Conservation (phyloP, 2,888 invertebrate species). For the Lamellibrachia satsuma region DNA sequence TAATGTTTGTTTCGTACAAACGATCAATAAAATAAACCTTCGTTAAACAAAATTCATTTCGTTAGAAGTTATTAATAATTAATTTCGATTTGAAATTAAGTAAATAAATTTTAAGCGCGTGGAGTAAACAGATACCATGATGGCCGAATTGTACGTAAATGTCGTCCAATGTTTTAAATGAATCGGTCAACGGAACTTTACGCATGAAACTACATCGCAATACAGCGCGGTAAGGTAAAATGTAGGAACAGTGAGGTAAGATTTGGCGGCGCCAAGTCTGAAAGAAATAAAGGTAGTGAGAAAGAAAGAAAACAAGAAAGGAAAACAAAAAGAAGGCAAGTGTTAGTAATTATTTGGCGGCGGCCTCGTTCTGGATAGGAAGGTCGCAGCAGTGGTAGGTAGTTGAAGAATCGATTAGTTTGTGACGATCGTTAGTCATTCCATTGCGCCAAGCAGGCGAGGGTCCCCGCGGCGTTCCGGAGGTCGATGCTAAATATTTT, state of each 20-base stretch:
- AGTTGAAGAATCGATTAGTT: background rate
- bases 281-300: background rate
- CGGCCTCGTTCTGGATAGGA: constrained; percentile 1
- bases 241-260: background rate
- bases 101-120: too few species aligned
- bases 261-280: background rate
- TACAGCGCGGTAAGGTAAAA: background rate
- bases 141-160: too few species aligned
- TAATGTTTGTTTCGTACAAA: background rate
- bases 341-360: background rate
- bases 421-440: background rate
- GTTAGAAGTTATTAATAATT: background rate
- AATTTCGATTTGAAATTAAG: background rate
- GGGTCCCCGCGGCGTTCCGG: background rate
- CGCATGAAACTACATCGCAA: background rate
- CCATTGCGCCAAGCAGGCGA: background rate
- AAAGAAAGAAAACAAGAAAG: background rate
- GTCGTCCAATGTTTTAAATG: background rate
- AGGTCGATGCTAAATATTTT: background rate
- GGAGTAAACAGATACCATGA: background rate
- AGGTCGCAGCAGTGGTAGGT: background rate
- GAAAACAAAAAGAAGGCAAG: background rate
- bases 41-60: background rate
- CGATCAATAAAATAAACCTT: background rate
- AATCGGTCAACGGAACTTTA: background rate